Evolutionary conservation across 2,113 vertebrate genomes (phyloP).

Genomic region (Oceanites oceanicus): DNA sequence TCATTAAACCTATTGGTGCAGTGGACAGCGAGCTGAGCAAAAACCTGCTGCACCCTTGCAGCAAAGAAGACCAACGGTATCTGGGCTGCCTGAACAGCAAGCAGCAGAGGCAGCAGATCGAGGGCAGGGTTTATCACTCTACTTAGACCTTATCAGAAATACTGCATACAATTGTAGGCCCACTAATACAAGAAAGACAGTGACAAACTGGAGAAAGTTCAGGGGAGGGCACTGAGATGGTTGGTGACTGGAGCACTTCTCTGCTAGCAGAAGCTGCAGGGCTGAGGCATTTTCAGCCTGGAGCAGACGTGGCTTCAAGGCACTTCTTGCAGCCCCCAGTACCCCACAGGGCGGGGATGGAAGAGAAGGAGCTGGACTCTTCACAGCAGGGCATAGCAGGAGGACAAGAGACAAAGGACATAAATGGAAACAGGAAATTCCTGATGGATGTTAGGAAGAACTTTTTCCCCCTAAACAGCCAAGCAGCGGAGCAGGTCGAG

Average conservation of each 20-base stretch:
- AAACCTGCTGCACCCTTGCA: background rate
- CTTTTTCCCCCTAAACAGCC: background rate
- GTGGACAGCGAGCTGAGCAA: fast-evolving
- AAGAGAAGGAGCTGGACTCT: background rate
- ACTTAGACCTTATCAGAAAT: background rate
- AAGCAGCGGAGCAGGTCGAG: background rate
- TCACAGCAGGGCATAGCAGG: background rate
- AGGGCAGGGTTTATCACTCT: background rate
- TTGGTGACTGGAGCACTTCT: background rate
- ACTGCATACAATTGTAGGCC: fast-evolving
- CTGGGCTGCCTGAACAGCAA: background rate
- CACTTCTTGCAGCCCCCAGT: background rate
- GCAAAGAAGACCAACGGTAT: background rate
- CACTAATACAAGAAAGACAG: background rate
- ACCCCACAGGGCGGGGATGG: fast-evolving
- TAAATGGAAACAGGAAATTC: background rate
- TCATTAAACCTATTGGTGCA: background rate
- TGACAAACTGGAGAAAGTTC: background rate
- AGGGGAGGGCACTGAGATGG: background rate
- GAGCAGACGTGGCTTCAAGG: background rate
- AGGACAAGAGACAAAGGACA: background rate
- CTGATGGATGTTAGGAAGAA: background rate
- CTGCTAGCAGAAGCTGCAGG: background rate
- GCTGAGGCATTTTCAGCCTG: background rate
- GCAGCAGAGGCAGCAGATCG: background rate